These are phyloP conservation scores for Indri indri DNA, from an alignment of 2,113 vertebrate species.

Conservation along the genomic window DNA sequence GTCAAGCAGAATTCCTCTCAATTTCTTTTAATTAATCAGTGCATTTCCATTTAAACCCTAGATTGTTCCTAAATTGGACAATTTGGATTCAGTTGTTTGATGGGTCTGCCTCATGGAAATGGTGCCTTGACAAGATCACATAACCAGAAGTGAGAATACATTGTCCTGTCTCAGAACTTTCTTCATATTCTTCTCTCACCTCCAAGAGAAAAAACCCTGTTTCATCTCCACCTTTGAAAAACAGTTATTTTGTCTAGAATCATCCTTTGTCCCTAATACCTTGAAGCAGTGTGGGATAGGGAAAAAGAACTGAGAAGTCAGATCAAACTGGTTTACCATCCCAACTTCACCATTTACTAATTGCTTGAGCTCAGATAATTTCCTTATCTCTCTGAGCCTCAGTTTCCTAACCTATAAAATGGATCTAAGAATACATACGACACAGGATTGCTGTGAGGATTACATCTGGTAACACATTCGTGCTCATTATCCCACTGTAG, in stretches of 20 bases:
- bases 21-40: not conserved
- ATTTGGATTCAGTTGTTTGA: not conserved
- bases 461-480: fast-evolving
- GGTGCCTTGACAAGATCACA: not conserved
- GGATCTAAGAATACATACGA: fast-evolving
- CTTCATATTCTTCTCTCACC: not conserved
- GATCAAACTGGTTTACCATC: not conserved
- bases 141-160: not conserved
- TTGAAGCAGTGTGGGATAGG: not conserved
- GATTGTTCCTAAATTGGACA: not conserved
- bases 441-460: not conserved
- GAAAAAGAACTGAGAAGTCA: not conserved
- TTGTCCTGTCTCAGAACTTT: not conserved
- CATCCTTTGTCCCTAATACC: not conserved
- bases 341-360: no score
- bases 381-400: not conserved
- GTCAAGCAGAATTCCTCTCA: not conserved
- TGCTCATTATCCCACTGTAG: fast-evolving
- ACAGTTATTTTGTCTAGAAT: not conserved
- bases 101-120: not conserved
- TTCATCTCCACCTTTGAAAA: not conserved
- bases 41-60: not conserved
- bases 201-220: not conserved
- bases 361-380: not conserved
- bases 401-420: not conserved